Evolutionary conservation across 2,113 vertebrate species (phyloP).

Genomic region (Poeciliopsis occidentalis): DNA sequence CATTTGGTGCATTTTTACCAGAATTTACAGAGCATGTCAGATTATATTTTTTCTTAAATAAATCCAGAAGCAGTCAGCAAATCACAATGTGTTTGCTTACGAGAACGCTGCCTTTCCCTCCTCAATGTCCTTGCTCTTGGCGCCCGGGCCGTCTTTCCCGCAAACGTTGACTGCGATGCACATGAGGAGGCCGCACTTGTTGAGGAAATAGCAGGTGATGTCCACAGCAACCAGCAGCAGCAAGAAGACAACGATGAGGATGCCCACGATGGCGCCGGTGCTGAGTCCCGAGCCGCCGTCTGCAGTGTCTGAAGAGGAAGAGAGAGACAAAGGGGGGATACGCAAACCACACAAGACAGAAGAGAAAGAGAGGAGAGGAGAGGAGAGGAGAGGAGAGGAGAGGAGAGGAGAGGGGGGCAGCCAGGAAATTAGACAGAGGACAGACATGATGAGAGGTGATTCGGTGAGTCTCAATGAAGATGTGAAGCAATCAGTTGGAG

Average conservation of each 20-base stretch:
- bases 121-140: constrained; percentile 96
- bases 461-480: constrained; percentile 32
- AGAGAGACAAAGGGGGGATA: constrained; percentile 31
- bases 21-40: neutral
- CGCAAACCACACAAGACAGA: constrained; percentile 37
- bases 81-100: constrained; percentile 77
- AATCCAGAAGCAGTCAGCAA: neutral
- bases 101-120: constrained; percentile 97
- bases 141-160: constrained; percentile 90
- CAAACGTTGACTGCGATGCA: constrained; percentile 97
- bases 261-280: constrained; percentile 95
- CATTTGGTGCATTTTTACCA: no score
- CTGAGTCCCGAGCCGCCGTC: constrained; percentile 82
- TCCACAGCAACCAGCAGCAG: constrained; percentile 92
- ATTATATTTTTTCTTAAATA: neutral
- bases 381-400: no score
- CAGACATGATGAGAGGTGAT: constrained; percentile 31
- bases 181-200: constrained; percentile 98
- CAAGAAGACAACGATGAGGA: constrained; percentile 94
- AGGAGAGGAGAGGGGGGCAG: constrained; percentile 11
- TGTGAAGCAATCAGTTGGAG: constrained; percentile 23
- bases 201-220: constrained; percentile 97
- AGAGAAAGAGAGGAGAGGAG: constrained; percentile 23
- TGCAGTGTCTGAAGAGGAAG: constrained; percentile 42
- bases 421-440: constrained; percentile 45